Evolutionary conservation across 2,888 invertebrate species (phyloP).

Genomic region (Bugula neritina): DNA sequence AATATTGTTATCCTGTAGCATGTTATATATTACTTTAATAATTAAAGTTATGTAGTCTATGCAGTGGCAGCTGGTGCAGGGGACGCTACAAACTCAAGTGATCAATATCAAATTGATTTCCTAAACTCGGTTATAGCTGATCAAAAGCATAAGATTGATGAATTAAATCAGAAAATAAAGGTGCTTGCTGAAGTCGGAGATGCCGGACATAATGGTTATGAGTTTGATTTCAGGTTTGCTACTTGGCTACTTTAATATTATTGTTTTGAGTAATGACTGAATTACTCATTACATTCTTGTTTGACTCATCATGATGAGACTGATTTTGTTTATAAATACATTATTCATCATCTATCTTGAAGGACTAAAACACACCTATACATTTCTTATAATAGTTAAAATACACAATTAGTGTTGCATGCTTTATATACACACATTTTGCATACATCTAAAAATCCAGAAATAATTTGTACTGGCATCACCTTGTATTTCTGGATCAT

Average conservation of each 20-base stretch:
- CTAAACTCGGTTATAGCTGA: constrained; percentile 94
- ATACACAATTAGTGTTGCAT: too few species aligned
- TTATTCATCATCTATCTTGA: too few species aligned
- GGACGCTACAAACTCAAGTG: background rate
- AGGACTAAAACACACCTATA: too few species aligned
- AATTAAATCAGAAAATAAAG: constrained; percentile 70
- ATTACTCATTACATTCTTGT: background rate
- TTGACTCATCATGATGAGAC: background rate
- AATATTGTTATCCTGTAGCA: too few species aligned
- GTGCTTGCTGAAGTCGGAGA: constrained; percentile 27
- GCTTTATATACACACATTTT: too few species aligned
- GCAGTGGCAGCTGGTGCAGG: background rate
- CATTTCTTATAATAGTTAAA: too few species aligned
- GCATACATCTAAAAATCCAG: too few species aligned
- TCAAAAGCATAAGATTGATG: constrained; percentile 86
- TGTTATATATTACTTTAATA: too few species aligned
- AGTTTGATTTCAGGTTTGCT: constrained; percentile 44
- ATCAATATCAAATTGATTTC: constrained; percentile 61
- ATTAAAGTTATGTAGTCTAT: too few species aligned
- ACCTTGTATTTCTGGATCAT: too few species aligned
- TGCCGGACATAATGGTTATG: constrained; percentile 49
- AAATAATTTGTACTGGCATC: too few species aligned
- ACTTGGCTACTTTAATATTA: background rate
- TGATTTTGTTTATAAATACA: background rate
- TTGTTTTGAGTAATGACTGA: background rate